Conservation (phyloP, 2,888 invertebrate genomes). For the Hemicrepidius hirtus region DNA sequence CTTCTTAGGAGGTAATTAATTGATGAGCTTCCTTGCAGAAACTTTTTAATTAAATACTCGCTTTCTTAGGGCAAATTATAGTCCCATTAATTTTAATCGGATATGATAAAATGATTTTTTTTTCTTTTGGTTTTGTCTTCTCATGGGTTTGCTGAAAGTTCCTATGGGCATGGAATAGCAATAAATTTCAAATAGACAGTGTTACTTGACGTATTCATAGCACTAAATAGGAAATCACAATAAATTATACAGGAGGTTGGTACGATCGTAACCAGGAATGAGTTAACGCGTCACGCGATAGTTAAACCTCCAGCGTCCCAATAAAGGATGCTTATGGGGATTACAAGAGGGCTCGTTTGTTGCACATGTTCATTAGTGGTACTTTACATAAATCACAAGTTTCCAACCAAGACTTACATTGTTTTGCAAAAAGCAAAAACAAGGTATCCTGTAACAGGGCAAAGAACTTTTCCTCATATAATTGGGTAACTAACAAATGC, state of each 20-base stretch:
- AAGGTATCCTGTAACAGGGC: background rate
- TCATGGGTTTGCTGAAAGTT: no score
- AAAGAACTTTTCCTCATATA: background rate
- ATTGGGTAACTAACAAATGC: background rate
- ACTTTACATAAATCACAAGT: slow-evolving; percentile 3
- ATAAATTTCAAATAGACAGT: background rate
- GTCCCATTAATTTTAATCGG: slow-evolving; percentile 34
- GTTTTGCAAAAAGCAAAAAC: slow-evolving; percentile 1
- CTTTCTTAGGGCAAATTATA: slow-evolving; percentile 36
- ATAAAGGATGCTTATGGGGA: slow-evolving; percentile 1
- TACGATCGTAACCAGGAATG: background rate
- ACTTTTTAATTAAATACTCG: slow-evolving; percentile 31
- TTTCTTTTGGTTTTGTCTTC: no score
- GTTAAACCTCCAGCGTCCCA: background rate
- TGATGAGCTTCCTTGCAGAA: slow-evolving; percentile 27
- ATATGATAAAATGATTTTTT: slow-evolving; percentile 13
- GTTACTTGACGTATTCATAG: background rate
- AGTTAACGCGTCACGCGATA: background rate
- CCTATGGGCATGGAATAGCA: background rate
- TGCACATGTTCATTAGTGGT: slow-evolving; percentile 8
- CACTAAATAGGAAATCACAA: slow-evolving; percentile 7
- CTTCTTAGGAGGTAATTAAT: slow-evolving; percentile 9
- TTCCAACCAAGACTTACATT: background rate
- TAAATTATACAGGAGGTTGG: slow-evolving; percentile 2
- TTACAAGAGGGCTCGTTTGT: background rate